Evolutionary conservation across 2,797 vertebrate genomes (phyloP).

Genomic region (Anomalospiza imberbis): DNA sequence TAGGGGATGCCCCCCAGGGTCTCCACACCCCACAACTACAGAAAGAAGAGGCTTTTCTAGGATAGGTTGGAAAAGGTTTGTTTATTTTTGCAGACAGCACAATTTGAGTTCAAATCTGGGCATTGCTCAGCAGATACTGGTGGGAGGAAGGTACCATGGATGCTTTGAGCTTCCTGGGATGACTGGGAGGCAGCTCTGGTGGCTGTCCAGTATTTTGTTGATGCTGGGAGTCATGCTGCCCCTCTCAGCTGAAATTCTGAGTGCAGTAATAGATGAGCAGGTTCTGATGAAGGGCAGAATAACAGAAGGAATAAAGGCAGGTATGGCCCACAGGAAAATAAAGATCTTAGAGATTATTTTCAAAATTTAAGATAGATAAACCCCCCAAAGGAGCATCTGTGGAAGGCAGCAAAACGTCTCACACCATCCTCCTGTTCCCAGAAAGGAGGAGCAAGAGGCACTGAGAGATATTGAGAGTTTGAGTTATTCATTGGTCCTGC

Average conservation of each 20-base stretch:
- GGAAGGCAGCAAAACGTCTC: neutral
- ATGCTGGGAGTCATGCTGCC: neutral
- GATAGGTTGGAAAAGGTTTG: neutral
- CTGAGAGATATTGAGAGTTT: neutral
- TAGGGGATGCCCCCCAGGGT: neutral
- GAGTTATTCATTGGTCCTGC: neutral
- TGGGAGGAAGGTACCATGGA: neutral
- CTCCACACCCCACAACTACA: neutral
- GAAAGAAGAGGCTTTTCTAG: neutral
- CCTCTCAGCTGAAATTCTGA: neutral
- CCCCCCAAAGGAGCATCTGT: neutral
- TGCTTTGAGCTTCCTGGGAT: neutral
- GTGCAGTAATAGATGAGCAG: neutral
- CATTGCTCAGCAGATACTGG: neutral
- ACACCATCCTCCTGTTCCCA: neutral
- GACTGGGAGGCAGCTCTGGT: neutral
- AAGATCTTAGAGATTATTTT: neutral
- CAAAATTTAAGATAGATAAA: neutral
- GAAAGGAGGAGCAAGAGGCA: neutral
- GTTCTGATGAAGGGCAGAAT: neutral
- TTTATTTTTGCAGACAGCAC: slow-evolving; percentile 37
- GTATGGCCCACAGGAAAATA: neutral
- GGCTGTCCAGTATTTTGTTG: neutral
- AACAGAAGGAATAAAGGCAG: neutral
- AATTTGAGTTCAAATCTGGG: slow-evolving; percentile 29